A percentile compares a stretch with the other conserved stretches of the same genome.
Evolutionary conservation across 2,888 invertebrate genomes (phyloP).

Genomic region (Standfussiana lucernea): DNA sequence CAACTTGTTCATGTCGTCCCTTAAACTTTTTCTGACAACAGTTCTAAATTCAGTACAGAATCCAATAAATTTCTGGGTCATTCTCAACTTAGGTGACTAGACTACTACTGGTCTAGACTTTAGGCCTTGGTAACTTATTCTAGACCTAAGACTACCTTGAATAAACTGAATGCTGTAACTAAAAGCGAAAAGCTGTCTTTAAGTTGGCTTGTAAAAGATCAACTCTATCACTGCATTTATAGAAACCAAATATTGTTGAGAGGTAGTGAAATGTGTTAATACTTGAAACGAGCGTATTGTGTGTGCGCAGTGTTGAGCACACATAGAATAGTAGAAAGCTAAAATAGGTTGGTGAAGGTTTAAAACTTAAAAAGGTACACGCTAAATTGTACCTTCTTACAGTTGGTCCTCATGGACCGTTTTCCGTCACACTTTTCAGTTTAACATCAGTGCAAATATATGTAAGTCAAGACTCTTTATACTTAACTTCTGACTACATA

Average conservation of each 20-base stretch:
- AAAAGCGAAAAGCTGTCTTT: constrained; percentile 1
- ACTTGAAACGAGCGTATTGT: not conserved
- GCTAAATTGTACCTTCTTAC: not conserved
- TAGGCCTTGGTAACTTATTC: constrained; percentile 18
- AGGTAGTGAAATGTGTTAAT: not conserved
- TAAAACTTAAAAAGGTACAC: not conserved
- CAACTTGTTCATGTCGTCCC: not conserved
- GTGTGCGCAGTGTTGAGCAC: too few species aligned
- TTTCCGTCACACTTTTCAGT: not conserved
- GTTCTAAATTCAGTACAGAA: constrained; percentile 1
- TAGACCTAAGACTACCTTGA: not conserved
- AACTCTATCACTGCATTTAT: not conserved
- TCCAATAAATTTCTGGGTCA: not conserved
- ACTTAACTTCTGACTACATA: not conserved
- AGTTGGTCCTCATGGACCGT: not conserved
- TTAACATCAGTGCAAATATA: not conserved
- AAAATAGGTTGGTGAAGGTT: not conserved
- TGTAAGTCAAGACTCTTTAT: not conserved
- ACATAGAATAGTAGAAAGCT: not conserved
- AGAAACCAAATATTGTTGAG: not conserved
- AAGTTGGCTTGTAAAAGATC: not conserved
- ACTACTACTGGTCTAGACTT: not conserved
- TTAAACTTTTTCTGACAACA: not conserved
- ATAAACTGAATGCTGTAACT: not conserved
- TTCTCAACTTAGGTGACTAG: not conserved